phyloP scores from a whole-genome alignment of 2,797 vertebrate species.

The Tadarida brasiliensis region DNA sequence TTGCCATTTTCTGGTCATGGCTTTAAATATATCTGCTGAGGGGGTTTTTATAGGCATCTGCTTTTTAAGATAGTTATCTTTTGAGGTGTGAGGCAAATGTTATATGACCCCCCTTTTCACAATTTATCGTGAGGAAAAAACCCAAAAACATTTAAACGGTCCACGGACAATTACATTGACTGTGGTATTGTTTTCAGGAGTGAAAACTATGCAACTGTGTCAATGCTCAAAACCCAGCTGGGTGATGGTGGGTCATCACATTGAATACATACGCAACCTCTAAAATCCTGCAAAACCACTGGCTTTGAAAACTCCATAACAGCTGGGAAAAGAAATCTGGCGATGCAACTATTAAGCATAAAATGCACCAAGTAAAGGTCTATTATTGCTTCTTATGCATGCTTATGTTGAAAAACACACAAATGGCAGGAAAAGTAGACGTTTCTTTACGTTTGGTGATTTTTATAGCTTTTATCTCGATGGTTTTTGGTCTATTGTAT shows the following conservation, averaged over 20 bases:
- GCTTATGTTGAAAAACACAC: not conserved
- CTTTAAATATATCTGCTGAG: not conserved
- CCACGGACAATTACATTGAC: not conserved
- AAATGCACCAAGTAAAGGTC: not conserved
- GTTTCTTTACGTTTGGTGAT: not conserved
- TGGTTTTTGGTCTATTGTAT: not conserved
- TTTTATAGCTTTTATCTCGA: not conserved
- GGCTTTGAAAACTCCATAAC: not conserved
- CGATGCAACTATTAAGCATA: not conserved
- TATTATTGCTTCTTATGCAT: not conserved
- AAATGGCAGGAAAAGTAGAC: not conserved
- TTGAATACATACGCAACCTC: not conserved
- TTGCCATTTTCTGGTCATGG: not conserved
- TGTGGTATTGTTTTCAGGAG: not conserved
- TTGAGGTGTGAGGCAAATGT: not conserved
- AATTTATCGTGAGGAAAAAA: not conserved
- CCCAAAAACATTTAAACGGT: not conserved
- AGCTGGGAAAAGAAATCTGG: not conserved
- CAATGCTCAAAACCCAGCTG: not conserved
- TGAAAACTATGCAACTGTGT: not conserved
- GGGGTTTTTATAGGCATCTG: conserved; percentile 17
- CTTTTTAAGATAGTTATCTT: not conserved
- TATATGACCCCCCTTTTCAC: not conserved
- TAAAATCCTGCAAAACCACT: not conserved
- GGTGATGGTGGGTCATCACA: not conserved